These are phyloP conservation scores for Alexandromys oeconomus DNA, from an alignment of 2,797 vertebrate species.

Conservation along the genomic window DNA sequence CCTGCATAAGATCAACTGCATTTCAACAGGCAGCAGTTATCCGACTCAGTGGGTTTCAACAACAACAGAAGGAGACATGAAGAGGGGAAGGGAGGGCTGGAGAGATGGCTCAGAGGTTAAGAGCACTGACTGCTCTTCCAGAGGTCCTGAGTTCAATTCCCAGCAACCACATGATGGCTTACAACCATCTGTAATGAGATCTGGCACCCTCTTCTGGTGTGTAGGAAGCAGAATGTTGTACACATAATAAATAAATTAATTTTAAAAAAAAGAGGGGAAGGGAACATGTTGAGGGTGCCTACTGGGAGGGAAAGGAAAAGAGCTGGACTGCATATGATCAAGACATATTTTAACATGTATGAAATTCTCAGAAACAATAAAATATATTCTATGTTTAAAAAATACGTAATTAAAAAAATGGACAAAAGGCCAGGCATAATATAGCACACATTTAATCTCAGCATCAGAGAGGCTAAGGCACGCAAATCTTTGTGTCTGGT, in stretches of 20 bases:
- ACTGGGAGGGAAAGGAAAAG: neutral
- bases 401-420: neutral
- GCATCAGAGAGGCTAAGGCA: neutral
- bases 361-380: neutral
- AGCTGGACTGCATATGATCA: neutral
- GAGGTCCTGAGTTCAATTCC: too few relatives aligned
- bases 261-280: neutral
- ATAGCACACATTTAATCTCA: neutral
- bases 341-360: neutral
- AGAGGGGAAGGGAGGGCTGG: too few relatives aligned
- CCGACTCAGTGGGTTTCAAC: neutral
- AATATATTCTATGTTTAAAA: neutral
- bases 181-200: too few relatives aligned
- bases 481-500: neutral
- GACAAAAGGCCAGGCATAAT: neutral
- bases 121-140: too few relatives aligned
- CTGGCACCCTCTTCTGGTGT: too few relatives aligned
- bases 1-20: neutral
- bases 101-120: too few relatives aligned
- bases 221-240: too few relatives aligned
- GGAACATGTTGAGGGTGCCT: neutral
- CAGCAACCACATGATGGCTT: too few relatives aligned
- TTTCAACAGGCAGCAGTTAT: neutral
- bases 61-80: neutral
- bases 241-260: too few relatives aligned